Percentiles rank a stretch among this genome's conserved stretches.
Conservation (phyloP, 2,113 vertebrate species). For the Crotalus viridis region DNA sequence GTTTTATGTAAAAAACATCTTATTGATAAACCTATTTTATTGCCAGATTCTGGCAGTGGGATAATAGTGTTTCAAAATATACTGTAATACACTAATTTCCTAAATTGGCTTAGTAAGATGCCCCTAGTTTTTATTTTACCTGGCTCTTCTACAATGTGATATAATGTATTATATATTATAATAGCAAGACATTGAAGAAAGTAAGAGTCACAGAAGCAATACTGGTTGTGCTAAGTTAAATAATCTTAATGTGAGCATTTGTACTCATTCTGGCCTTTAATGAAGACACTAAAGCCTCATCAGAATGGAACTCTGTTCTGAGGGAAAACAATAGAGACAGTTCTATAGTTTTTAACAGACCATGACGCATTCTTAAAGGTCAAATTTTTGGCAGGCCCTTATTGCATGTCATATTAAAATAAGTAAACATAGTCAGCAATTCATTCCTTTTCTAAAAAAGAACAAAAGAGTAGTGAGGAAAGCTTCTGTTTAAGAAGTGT, state of each 20-base stretch:
- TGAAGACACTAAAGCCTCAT: neutral
- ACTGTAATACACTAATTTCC: neutral
- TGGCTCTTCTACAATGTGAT: neutral
- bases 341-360: constrained; percentile 2
- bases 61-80: neutral
- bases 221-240: neutral
- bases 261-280: neutral
- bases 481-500: constrained; percentile 13
- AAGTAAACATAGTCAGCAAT: constrained; percentile 23
- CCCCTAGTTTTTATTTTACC: neutral
- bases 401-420: constrained; percentile 10
- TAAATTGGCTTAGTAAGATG: neutral
- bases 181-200: neutral
- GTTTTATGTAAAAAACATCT: neutral
- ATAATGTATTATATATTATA: neutral
- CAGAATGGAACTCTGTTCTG: neutral
- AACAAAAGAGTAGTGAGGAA: constrained; percentile 34
- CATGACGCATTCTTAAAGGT: neutral
- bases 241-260: neutral
- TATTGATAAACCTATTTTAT: neutral
- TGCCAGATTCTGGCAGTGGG: neutral
- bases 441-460: constrained; percentile 31
- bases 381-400: constrained; percentile 12
- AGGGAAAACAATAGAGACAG: neutral
- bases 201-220: neutral